Evolutionary conservation across 1,140 invertebrate genomes (phyloP), one percentile per base, ranked within the genome.

Genomic region (Penaeus chinensis): DNA sequence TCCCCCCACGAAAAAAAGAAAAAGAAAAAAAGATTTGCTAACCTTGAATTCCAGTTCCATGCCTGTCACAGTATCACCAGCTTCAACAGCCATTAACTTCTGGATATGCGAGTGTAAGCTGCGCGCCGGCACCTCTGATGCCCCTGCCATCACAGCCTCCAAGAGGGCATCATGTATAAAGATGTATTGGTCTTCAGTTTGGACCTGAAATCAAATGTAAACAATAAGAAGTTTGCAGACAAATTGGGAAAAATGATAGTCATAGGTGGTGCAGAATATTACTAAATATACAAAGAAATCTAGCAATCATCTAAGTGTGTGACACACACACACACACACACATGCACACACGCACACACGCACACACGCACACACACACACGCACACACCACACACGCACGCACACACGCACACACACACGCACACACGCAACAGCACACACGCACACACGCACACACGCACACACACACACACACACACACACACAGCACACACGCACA

Each of bases 111-210:
- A 94, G 91, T 99, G 97, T 62, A 99, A 93, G 92, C 97, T 98
- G 63, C 96, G 94, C 11, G 97, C 97, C 0, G 97, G 96, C 32
- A 99, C 95, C 93, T 99, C 98, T 0, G 98, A 99, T 90, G 96
- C 95, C 8, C 98, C 98, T 91, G 97, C 98, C 76, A 98, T 96
- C 0, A 99, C 97, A 3, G 98, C 98, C 92, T 99, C 99, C 16
- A 99, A 93, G 3, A 99, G 94, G 13, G 98, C 96, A 92, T 99
- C 99, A 92, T 99, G 98, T 90, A 99, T 99, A 93, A 99, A 99
- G 84, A 99, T 98, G 92, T 99, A 99, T 92, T 99, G 99, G 92
- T 99, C 99, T 92, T 99, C 99, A 0, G 99, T 99, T 93, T 99
- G 97, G 61, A 96, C 95, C 90, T 91, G 81, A 65, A 71, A 13